Evolutionary conservation across 2,113 vertebrate species (phyloP).

Genomic region (Tyrannus savana): DNA sequence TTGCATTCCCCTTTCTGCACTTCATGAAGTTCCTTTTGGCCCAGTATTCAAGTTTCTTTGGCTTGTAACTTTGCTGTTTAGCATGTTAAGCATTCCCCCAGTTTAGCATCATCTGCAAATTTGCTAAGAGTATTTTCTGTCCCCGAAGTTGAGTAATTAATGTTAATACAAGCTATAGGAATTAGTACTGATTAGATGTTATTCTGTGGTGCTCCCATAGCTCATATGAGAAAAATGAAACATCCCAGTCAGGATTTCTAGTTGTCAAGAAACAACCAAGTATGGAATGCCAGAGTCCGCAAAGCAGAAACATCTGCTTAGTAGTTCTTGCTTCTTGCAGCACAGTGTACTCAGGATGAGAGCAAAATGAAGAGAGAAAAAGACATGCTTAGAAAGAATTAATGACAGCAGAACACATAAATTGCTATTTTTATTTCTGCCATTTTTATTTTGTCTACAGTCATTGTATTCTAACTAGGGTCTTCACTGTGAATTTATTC

Average conservation of each 20-base stretch:
- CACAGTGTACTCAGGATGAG: background rate
- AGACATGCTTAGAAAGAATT: background rate
- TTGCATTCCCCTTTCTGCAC: background rate
- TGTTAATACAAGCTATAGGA: constrained; percentile 46
- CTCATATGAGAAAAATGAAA: constrained; percentile 52
- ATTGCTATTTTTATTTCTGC: background rate
- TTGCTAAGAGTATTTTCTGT: constrained; percentile 16
- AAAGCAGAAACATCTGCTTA: constrained; percentile 50
- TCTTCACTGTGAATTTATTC: background rate
- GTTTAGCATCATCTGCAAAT: background rate
- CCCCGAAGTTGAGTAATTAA: constrained; percentile 45
- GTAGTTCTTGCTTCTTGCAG: background rate
- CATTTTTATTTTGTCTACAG: background rate
- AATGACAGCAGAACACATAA: background rate
- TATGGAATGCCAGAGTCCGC: background rate
- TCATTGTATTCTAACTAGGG: background rate
- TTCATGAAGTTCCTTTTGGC: background rate
- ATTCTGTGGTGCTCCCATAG: constrained; percentile 39
- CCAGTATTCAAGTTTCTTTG: background rate
- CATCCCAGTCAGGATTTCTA: constrained; percentile 43
- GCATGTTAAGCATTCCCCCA: background rate
- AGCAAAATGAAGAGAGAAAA: background rate
- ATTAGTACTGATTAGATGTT: constrained; percentile 56
- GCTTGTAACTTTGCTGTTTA: background rate
- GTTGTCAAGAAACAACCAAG: constrained; percentile 18